Base-by-base conservation (phyloP, 2,113 vertebrate species). In the Formicarius rufipectus region DNA sequence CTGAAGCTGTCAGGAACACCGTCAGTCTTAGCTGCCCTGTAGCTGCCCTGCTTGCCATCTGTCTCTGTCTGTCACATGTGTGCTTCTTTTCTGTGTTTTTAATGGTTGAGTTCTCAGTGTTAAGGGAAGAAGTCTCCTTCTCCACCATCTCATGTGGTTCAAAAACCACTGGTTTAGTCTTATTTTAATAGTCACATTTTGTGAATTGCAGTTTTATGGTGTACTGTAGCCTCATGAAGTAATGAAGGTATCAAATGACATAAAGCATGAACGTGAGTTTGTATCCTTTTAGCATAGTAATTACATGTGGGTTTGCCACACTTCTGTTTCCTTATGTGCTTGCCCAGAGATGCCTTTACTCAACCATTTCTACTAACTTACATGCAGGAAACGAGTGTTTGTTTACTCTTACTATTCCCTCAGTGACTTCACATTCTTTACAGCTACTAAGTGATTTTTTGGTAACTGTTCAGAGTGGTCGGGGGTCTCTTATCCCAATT, bases 1-100 rank as follows among this genome's bases (percentile, higher is more conserved):
- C 83, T 73, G 79, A 87, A 90, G 75, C 66, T 90, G 76, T 92
- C 76, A 90, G 68, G 74, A 91, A 13, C 28, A 12, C 68, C 81
- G 39, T 63, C 87, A 88, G 53, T 91, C 42, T 83, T 66, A 50
- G 42, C 62, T 95, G 88, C 67, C 78, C 63, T 66, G 55, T 83
- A 49, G 75, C 90, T 80, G 85, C 76, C 40, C 14, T 66, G 20
- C 42, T 76, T 86, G 59, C 75, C 35, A 27, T 39, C 75, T 80
- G 37, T 87, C 60, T n/a, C 44, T 39, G 18, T 77, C 62, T 91
- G 74, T 79, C 74, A 69, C 53, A 62, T 76, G 25, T 28, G 33
- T 85, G 45, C 14, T 62, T 19, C 47, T 90, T 83, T 69, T 64
- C 40, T 53, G 2, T 85, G 10, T 80, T 90, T 82, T 56, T 86